phyloP scores from a whole-genome alignment of 30 jellyfish, hydroid and myxozoan genomes.

The Pseudorhiza aurosa region DNA sequence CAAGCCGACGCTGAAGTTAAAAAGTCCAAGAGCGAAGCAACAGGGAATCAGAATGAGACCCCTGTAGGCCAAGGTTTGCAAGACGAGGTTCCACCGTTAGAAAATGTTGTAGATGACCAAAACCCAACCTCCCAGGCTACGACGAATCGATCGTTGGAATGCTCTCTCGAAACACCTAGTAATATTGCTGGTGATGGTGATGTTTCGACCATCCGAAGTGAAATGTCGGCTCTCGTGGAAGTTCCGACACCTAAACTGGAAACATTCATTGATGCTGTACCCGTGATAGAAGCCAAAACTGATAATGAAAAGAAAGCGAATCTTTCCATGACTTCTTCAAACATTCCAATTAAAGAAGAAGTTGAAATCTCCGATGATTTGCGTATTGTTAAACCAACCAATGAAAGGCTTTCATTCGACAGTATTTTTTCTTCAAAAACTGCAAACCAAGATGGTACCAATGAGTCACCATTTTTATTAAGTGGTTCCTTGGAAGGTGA shows the following conservation, averaged over 20 bases:
- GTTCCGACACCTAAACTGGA: conserved; percentile 14
- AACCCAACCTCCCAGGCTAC: background rate
- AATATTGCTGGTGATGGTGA: background rate
- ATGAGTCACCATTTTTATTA: conserved; percentile 34
- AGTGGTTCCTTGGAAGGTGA: conserved; percentile 62
- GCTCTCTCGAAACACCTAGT: too few relatives aligned
- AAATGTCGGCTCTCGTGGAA: background rate
- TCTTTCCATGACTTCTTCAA: too few relatives aligned
- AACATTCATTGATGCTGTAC: conserved; percentile 43
- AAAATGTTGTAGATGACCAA: conserved; percentile 10
- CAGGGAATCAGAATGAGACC: background rate
- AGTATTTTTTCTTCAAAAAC: conserved; percentile 16
- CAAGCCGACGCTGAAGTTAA: background rate
- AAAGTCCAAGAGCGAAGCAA: background rate
- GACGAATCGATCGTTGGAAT: too few relatives aligned
- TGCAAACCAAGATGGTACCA: background rate
- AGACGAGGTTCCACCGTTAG: conserved; percentile 38
- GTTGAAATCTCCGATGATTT: conserved; percentile 6
- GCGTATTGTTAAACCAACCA: conserved; percentile 14
- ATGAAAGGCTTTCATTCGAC: background rate
- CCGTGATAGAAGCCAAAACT: background rate
- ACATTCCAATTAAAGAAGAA: background rate
- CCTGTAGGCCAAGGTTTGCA: background rate
- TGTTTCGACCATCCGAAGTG: background rate
- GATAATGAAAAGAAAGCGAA: background rate